phyloP scores from a whole-genome alignment of 2,797 vertebrate species.

The Ceyx erithaca region DNA sequence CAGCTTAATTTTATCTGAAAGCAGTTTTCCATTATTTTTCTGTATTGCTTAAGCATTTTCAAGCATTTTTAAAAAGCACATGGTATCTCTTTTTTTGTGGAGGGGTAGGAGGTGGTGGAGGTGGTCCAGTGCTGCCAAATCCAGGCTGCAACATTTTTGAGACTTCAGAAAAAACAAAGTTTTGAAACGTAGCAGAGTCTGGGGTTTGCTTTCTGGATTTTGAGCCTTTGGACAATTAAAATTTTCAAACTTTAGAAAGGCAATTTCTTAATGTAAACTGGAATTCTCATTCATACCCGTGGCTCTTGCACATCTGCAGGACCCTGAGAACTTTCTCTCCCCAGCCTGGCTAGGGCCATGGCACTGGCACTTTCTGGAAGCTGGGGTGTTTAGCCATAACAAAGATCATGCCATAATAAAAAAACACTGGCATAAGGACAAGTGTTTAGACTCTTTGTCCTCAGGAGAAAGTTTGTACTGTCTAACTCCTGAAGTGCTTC shows the following conservation, averaged over 20 bases:
- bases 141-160: background rate
- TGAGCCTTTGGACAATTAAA: background rate
- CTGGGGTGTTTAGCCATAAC: background rate
- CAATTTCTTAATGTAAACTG: background rate
- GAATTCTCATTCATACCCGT: background rate
- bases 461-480: background rate
- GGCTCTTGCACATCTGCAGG: background rate
- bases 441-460: background rate
- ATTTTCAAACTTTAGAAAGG: background rate
- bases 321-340: background rate
- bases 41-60: background rate
- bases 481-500: background rate
- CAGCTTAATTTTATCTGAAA: background rate
- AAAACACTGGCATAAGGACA: background rate
- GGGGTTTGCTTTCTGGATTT: background rate
- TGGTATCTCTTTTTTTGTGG: background rate
- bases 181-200: background rate
- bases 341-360: background rate
- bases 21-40: background rate
- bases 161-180: background rate
- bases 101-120: background rate
- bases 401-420: background rate
- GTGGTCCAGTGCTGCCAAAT: background rate
- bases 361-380: background rate
- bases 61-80: accelerated